A percentile compares a stretch with the other conserved stretches of the same genome.
These are phyloP conservation scores for Smutsia gigantea DNA, from an alignment of 2,797 vertebrate genomes.

Conservation along the genomic window DNA sequence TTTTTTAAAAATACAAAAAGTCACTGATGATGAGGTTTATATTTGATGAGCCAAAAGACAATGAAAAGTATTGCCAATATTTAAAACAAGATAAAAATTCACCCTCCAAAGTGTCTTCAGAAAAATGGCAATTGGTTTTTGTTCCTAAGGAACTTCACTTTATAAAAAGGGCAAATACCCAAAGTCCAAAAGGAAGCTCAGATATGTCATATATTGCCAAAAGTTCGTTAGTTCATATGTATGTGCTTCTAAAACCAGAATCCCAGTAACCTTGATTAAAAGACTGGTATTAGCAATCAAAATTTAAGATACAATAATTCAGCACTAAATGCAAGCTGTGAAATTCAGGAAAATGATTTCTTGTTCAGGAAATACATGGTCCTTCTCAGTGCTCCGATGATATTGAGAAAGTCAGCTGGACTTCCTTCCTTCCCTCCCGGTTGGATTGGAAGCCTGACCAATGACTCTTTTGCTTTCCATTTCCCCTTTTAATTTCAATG, in stretches of 20 bases:
- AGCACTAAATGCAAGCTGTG: not conserved
- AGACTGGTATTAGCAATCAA: not conserved
- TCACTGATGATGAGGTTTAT: not conserved
- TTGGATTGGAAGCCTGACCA: not conserved
- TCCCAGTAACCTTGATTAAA: not conserved
- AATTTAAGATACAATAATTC: not conserved
- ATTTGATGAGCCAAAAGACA: not conserved
- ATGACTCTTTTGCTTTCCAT: not conserved
- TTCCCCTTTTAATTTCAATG: not conserved
- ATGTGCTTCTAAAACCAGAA: conserved; percentile 15
- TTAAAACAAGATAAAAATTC: conserved; percentile 17
- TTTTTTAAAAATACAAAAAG: conserved; percentile 45
- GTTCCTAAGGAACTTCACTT: not conserved
- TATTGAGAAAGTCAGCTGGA: not conserved
- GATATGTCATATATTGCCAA: not conserved
- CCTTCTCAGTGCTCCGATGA: not conserved
- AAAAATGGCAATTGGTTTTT: not conserved
- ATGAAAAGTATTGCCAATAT: not conserved
- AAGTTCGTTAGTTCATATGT: not conserved
- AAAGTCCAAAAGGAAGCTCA: not conserved
- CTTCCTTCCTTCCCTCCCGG: not conserved
- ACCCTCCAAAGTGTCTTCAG: not conserved
- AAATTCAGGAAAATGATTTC: conserved; percentile 23
- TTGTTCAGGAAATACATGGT: not conserved
- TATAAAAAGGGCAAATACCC: not conserved